Evolutionary conservation across 2,797 vertebrate genomes (phyloP).

Genomic region (Margarornis squamiger): DNA sequence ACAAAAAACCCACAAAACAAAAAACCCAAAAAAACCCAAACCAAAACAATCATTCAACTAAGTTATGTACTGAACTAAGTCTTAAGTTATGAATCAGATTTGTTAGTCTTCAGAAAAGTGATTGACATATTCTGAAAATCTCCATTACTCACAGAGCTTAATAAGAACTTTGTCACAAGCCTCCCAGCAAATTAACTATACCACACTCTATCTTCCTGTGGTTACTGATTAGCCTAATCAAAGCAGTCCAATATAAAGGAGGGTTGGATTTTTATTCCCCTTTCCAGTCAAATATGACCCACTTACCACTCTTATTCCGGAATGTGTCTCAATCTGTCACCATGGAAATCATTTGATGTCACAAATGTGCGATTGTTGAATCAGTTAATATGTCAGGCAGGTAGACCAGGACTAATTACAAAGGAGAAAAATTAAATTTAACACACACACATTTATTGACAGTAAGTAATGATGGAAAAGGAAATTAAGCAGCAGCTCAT

Average conservation of each 20-base stretch:
- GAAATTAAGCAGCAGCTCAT: background rate
- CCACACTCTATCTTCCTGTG: background rate
- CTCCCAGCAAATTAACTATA: background rate
- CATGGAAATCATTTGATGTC: constrained; percentile 33
- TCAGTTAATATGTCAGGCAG: constrained; percentile 22
- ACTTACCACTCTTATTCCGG: background rate
- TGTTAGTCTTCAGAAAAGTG: background rate
- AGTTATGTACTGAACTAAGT: background rate
- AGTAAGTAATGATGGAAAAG: background rate
- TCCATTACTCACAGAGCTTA: background rate
- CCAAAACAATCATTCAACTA: background rate
- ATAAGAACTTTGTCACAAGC: background rate
- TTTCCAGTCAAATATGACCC: background rate
- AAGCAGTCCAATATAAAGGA: background rate
- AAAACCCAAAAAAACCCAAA: no score
- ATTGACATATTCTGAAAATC: background rate
- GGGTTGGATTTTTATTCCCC: background rate
- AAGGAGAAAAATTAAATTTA: constrained; percentile 6
- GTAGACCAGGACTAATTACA: constrained; percentile 12
- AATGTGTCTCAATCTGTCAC: constrained; percentile 7
- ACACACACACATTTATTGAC: background rate
- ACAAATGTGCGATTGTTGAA: background rate
- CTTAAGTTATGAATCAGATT: background rate
- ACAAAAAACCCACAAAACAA: no score
- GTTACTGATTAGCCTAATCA: background rate